These are phyloP conservation scores for Drosophila birchii DNA, from an alignment of 2,888 invertebrate species.

Conservation along the genomic window DNA sequence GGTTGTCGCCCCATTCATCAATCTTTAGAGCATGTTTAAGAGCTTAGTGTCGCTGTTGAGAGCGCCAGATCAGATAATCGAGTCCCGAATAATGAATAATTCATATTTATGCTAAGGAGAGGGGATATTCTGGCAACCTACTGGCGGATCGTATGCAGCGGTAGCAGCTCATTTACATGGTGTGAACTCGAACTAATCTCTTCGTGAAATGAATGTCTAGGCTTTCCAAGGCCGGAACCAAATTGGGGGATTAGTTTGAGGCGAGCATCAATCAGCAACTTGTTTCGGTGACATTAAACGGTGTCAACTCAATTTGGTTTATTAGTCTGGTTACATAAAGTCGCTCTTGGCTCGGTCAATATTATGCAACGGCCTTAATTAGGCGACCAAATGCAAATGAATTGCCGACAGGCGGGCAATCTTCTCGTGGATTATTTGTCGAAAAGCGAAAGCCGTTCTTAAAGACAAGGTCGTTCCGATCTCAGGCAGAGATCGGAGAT, in stretches of 20 bases:
- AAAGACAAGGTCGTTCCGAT: conserved; percentile 40
- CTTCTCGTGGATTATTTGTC: conserved; percentile 44
- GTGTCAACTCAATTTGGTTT: conserved; percentile 54
- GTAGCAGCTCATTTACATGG: conserved; percentile 8
- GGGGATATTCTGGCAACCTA: conserved; percentile 6
- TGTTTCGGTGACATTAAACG: conserved; percentile 60
- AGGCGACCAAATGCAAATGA: conserved; percentile 67
- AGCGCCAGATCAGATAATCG: conserved; percentile 30
- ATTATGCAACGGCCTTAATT: conserved; percentile 76
- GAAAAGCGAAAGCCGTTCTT: conserved; percentile 68
- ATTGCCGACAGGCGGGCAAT: conserved; percentile 23
- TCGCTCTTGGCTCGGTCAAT: conserved; percentile 60
- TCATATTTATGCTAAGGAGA: conserved; percentile 24
- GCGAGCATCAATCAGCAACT: conserved; percentile 47
- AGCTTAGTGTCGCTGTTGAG: conserved; percentile 33
- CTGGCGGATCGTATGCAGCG: conserved; percentile 2
- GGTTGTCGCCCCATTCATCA: conserved; percentile 19
- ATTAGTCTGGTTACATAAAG: conserved; percentile 69
- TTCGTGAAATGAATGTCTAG: not conserved
- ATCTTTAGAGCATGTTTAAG: not conserved
- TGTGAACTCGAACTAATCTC: conserved; percentile 19
- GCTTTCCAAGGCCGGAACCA: conserved; percentile 38
- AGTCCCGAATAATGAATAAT: conserved; percentile 1
- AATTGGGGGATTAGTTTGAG: conserved; percentile 33
- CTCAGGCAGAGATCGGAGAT: not conserved